These are phyloP conservation scores for Microcebus lehilahytsara DNA, from an alignment of 2,113 vertebrate species.

Conservation along the genomic window DNA sequence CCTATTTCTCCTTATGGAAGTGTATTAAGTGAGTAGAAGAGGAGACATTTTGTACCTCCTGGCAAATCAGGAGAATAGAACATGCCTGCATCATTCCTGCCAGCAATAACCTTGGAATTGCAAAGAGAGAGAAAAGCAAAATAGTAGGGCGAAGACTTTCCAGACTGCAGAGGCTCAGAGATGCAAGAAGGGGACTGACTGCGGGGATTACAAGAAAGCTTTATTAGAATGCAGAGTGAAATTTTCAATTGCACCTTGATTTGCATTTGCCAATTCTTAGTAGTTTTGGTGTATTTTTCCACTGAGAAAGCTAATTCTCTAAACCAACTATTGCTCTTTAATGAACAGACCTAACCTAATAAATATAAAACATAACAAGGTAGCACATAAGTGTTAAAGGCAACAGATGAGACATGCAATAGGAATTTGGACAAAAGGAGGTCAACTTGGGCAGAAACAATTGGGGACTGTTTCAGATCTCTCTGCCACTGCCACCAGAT, in stretches of 20 bases:
- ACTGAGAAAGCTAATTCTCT: background rate
- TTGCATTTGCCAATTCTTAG: background rate
- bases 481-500: background rate
- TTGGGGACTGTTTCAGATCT: background rate
- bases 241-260: background rate
- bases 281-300: background rate
- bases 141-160: background rate
- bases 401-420: background rate
- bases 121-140: background rate
- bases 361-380: conserved; percentile 19
- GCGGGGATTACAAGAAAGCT: background rate
- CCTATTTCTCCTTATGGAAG: background rate
- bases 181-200: background rate
- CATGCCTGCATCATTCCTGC: background rate
- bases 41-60: background rate
- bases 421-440: background rate
- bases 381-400: background rate
- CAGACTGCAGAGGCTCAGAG: background rate
- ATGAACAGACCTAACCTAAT: background rate
- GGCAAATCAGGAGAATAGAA: background rate
- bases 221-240: background rate
- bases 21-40: background rate
- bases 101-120: background rate
- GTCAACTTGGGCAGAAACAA: background rate
- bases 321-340: background rate